A percentile compares a stretch with the other conserved stretches of the same genome.
Conservation (phyloP, 2,888 invertebrate genomes). For the Nephrotoma guestfalica region DNA sequence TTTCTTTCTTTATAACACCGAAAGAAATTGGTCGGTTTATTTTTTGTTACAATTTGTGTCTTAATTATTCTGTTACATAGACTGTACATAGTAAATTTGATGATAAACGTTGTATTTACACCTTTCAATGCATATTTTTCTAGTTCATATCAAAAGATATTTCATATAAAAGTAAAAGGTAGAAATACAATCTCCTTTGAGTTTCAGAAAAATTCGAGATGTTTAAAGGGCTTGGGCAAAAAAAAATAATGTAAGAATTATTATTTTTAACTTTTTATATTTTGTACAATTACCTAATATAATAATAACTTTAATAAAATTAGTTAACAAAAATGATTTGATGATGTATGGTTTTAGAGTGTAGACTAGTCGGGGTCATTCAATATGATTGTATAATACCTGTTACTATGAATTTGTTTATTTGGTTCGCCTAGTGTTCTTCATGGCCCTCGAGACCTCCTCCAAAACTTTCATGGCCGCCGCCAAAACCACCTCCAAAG, state of each 20-base stretch:
- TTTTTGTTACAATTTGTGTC: not conserved
- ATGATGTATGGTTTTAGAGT: not conserved
- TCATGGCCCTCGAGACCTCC: conserved; percentile 30
- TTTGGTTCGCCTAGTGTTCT: not conserved
- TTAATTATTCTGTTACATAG: not conserved
- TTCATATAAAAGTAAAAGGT: not conserved
- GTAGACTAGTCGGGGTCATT: not conserved
- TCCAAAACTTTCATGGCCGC: conserved; percentile 28
- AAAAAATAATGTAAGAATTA: not conserved
- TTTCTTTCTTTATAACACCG: not conserved
- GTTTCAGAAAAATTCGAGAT: not conserved
- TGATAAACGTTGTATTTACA: not conserved
- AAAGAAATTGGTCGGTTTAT: not conserved
- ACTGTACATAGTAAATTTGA: not conserved
- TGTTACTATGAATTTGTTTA: not conserved
- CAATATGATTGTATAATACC: not conserved
- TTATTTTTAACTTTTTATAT: not conserved
- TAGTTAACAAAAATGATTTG: not conserved
- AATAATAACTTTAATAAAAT: not conserved
- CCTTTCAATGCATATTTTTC: not conserved
- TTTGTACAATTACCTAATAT: not conserved
- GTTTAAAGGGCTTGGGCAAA: not conserved
- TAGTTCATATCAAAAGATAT: not conserved
- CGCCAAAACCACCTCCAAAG: conserved; percentile 35
- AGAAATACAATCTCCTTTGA: not conserved